Conservation (phyloP, 2,113 vertebrate species). For the Geococcyx californianus region DNA sequence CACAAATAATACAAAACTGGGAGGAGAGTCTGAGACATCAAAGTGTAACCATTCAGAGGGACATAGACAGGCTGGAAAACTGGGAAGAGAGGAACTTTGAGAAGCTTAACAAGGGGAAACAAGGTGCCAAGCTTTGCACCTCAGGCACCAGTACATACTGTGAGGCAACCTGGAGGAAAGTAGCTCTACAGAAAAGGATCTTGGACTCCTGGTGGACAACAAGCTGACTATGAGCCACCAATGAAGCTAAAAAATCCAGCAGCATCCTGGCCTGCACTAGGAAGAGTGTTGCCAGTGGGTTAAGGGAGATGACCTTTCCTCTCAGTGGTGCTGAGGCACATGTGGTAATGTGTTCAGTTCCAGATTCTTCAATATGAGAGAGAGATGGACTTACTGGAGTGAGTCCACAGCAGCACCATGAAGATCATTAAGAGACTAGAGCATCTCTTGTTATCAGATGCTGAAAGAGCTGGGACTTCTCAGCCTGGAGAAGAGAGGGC, state of each 20-base stretch:
- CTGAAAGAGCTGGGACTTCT: background rate
- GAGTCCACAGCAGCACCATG: background rate
- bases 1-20: background rate
- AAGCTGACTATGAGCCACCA: background rate
- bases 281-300: background rate
- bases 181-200: background rate
- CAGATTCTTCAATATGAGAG: background rate
- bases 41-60: background rate
- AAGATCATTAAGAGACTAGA: background rate
- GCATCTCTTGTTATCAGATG: background rate
- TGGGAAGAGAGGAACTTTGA: background rate
- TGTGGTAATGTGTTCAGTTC: background rate
- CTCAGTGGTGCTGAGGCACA: background rate
- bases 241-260: background rate
- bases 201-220: background rate
- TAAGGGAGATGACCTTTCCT: background rate
- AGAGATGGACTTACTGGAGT: background rate
- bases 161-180: background rate
- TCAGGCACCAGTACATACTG: background rate
- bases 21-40: background rate
- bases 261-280: background rate
- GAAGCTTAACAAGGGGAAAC: background rate
- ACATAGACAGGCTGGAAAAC: background rate
- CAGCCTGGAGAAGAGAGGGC: background rate
- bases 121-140: background rate